Evolutionary conservation across 2,888 invertebrate genomes (phyloP).

Genomic region (Odontocerum albicorne): DNA sequence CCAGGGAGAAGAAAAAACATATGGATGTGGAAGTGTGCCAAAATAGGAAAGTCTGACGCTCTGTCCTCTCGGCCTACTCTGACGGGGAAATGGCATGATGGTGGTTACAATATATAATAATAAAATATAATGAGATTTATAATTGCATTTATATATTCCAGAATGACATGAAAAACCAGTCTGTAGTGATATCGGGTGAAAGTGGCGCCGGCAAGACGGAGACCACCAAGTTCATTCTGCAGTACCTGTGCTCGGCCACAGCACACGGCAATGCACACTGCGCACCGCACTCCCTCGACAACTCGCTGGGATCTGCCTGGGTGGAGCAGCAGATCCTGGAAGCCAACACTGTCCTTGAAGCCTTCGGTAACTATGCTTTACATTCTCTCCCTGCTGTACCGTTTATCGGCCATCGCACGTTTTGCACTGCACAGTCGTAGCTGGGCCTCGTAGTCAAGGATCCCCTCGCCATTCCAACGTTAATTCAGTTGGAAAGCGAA

Average conservation of each 20-base stretch:
- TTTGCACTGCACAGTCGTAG: too few species aligned
- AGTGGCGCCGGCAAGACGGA: constrained; percentile 94
- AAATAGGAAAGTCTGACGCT: too few species aligned
- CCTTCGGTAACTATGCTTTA: constrained; percentile 70
- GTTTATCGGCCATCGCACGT: too few species aligned
- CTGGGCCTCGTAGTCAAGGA: too few species aligned
- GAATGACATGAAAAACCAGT: constrained; percentile 57
- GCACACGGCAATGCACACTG: constrained; percentile 44
- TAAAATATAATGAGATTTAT: too few species aligned
- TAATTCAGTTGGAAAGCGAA: not conserved
- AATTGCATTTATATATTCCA: too few species aligned
- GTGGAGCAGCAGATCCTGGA: constrained; percentile 95
- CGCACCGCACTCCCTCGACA: constrained; percentile 43
- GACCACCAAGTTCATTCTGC: constrained; percentile 88
- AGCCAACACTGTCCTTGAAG: constrained; percentile 90
- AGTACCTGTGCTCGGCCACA: constrained; percentile 88
- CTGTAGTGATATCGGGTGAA: constrained; percentile 90
- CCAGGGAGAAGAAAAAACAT: too few species aligned
- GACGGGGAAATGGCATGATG: too few species aligned
- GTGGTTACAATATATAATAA: too few species aligned
- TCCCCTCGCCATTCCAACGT: too few species aligned
- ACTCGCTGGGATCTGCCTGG: constrained; percentile 80
- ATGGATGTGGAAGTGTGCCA: too few species aligned
- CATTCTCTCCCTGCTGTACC: not conserved
- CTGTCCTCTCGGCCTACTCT: too few species aligned